These are phyloP conservation scores for Eptatretus atami DNA, from an alignment of 2,797 vertebrate species.

Conservation along the genomic window DNA sequence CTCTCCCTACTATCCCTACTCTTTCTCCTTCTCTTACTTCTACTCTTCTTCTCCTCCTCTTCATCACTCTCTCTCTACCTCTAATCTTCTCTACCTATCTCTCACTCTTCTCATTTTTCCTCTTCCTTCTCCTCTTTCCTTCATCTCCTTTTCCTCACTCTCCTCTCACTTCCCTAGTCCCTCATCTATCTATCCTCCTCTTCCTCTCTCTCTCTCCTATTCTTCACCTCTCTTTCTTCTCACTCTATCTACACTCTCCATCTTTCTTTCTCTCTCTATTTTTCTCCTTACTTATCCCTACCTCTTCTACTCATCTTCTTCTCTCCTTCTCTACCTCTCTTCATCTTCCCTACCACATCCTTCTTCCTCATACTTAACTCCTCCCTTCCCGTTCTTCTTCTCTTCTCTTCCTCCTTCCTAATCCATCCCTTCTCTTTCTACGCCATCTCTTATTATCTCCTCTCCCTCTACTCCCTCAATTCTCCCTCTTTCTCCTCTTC, in stretches of 20 bases:
- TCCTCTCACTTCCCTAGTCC: background rate
- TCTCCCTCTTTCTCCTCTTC: background rate
- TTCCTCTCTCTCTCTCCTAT: background rate
- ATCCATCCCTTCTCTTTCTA: background rate
- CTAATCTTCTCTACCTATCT: background rate
- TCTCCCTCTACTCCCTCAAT: no score
- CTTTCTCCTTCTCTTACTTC: background rate
- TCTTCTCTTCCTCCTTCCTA: background rate
- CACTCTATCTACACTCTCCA: no score
- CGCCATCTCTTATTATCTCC: background rate
- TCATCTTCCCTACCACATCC: background rate
- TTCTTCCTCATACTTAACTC: background rate
- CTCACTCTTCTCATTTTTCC: background rate
- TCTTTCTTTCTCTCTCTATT: background rate
- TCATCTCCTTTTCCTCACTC: background rate
- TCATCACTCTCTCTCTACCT: background rate
- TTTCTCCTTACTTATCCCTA: background rate
- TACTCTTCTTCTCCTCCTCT: background rate
- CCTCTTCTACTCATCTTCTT: background rate
- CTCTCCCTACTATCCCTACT: background rate
- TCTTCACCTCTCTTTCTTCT: background rate
- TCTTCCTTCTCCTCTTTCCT: background rate
- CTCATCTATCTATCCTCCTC: background rate
- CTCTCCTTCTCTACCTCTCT: background rate
- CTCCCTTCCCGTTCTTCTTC: background rate